Evolutionary conservation across 2,888 invertebrate genomes (phyloP).

Genomic region (Perithous albicinctus): DNA sequence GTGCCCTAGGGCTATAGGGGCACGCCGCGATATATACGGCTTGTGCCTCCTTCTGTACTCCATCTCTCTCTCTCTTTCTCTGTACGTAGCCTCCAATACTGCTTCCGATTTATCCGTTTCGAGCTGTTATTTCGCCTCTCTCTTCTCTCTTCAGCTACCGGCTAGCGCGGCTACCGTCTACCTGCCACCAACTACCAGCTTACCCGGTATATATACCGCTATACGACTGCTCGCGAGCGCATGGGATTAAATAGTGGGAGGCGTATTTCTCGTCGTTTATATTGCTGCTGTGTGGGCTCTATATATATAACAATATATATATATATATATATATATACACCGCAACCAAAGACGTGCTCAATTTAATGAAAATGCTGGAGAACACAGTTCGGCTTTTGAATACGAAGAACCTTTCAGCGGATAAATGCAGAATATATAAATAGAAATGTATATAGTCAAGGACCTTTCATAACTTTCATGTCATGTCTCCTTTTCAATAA

Average conservation of each 20-base stretch:
- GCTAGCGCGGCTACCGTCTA: too few species aligned
- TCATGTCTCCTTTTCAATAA: too few species aligned
- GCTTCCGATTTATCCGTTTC: conserved; percentile 57
- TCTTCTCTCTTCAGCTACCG: conserved; percentile 15
- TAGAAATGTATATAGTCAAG: too few species aligned
- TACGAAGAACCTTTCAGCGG: conserved; percentile 22
- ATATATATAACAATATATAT: conserved; percentile 12
- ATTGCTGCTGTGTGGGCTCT: conserved; percentile 34
- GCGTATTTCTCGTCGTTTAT: conserved; percentile 55
- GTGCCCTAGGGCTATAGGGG: conserved; percentile 37
- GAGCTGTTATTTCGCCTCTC: conserved; percentile 48
- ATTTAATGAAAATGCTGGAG: conserved; percentile 49
- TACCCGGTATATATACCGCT: too few species aligned
- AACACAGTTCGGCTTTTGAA: conserved; percentile 36
- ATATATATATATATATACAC: conserved; percentile 24
- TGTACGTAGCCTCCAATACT: conserved; percentile 28
- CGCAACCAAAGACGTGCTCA: conserved; percentile 44
- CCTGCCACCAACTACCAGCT: too few species aligned
- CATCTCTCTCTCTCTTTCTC: too few species aligned
- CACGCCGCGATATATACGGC: conserved; percentile 42
- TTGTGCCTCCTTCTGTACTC: conserved; percentile 20
- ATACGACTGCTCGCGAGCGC: conserved; percentile 32
- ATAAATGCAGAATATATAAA: not conserved
- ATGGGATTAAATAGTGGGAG: conserved; percentile 49
- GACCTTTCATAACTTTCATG: too few species aligned